Conservation (phyloP, 2,797 vertebrate genomes). For the Phylloscopus collybita region DNA sequence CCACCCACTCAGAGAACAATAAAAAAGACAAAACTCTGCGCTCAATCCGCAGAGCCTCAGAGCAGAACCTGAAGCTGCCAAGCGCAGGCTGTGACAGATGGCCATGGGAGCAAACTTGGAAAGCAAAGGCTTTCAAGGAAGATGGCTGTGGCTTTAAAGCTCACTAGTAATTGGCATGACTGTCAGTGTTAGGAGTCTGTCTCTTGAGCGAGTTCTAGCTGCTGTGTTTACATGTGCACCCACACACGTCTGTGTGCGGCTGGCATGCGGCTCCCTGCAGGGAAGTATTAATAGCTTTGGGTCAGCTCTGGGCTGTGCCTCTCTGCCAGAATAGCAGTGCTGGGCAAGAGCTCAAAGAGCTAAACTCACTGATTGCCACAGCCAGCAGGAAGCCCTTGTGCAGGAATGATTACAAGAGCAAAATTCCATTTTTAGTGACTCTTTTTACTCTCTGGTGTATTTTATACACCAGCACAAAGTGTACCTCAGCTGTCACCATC, state of each 20-base stretch:
- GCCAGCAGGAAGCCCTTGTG: background rate
- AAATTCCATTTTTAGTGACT: constrained; percentile 16
- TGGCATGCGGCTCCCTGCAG: background rate
- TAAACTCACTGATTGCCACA: background rate
- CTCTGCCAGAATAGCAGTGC: constrained; percentile 13
- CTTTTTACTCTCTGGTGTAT: background rate
- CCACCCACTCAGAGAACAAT: background rate
- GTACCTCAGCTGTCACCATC: background rate
- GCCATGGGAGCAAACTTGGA: constrained; percentile 54
- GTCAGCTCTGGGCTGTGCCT: background rate
- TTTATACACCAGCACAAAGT: background rate
- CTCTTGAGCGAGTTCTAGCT: background rate
- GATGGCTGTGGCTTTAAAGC: constrained; percentile 36
- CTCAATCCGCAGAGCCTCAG: background rate
- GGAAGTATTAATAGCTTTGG: background rate
- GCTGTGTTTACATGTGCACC: background rate
- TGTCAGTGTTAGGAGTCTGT: background rate
- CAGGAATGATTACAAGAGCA: background rate
- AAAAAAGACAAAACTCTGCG: background rate
- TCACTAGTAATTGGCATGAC: background rate
- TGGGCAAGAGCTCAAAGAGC: constrained; percentile 45
- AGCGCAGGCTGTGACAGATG: constrained; percentile 46
- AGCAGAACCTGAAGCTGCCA: constrained; percentile 50
- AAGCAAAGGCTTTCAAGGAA: constrained; percentile 61
- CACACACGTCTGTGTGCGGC: background rate